Conservation (phyloP, 2,113 vertebrate species). For the Clarias gariepinus region DNA sequence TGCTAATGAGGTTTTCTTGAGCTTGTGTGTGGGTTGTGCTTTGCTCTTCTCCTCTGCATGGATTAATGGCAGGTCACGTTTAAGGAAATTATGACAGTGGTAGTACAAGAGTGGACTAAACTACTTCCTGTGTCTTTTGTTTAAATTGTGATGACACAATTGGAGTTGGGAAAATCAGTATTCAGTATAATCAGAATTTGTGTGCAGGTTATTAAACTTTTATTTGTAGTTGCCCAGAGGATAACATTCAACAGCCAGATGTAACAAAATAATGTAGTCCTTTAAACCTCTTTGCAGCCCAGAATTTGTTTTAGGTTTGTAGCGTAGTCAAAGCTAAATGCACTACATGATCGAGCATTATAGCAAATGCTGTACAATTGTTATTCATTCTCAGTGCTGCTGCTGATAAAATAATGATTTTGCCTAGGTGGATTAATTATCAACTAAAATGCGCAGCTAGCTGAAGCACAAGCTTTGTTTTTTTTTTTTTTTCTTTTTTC, state of each 20-base stretch:
- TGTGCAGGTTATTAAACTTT: neutral
- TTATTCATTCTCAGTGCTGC: neutral
- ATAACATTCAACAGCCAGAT: neutral
- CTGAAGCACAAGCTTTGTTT: neutral
- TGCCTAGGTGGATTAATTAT: neutral
- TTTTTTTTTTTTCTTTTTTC: neutral
- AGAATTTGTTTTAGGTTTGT: neutral
- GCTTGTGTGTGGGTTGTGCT: neutral
- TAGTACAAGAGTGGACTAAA: neutral
- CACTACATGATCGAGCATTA: no score
- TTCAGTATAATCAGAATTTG: neutral
- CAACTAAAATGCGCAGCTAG: neutral
- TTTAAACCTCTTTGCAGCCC: neutral
- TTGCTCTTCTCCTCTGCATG: neutral
- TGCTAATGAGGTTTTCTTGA: neutral
- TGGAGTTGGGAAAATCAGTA: neutral
- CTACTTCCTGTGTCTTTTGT: neutral
- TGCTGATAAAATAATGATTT: neutral
- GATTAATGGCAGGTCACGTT: neutral
- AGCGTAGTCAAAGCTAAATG: neutral
- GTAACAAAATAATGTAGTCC: neutral
- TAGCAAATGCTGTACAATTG: neutral
- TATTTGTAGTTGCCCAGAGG: neutral
- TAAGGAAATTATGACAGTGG: neutral
- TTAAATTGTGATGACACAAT: neutral